Base-by-base conservation (phyloP, 1,140 invertebrate genomes). In the Diachasmimorpha longicaudata region DNA sequence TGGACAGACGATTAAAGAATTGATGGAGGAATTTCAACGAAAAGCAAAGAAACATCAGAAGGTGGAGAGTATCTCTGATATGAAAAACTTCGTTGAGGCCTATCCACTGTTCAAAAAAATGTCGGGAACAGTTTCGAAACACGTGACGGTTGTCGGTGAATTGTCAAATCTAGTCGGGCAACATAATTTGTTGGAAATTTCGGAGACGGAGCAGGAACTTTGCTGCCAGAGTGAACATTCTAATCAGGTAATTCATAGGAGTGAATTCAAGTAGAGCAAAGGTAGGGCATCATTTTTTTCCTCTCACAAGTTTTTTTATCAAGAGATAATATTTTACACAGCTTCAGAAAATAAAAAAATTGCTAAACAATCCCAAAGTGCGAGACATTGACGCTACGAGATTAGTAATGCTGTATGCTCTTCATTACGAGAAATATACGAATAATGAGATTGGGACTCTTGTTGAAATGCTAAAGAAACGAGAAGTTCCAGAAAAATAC, bases 101-200 rank as follows among this genome's bases (percentile, higher is more conserved):
- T 99, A 99, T 92, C 98, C 98, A 0, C 94, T 99, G 80, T 99
- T 99, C 85, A 99, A 99, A 91, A 99, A 99, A 93, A 97, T 99
- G 93, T 98, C 97, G 0, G 98, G 98, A 23, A 99, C 98, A 4
- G 97, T 99, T 11, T 94, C 96, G 1, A 99, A 99, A 89, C 98
- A 99, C 90, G 95, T 99, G 23, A 97, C 96, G 9, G 92, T 99
- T 67, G 96, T 99, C 58, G 96, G 97, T 14, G 98, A 99, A 89
- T 87, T 99, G 58, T 98, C 97, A 4, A 91, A 94, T 13, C 87
- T 96, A 52, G 96, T 99, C 52, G 92, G 91, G 13, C 92, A 92
- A 21, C 90, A 95, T 79, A 92, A 93, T 85, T 90, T 99, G 39
- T 90, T 99, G 69, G 94, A 97, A 86, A 93, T 99, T 16, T 99